Evolutionary conservation across 2,113 vertebrate species (phyloP).

Genomic region (Hippopotamus amphibius): DNA sequence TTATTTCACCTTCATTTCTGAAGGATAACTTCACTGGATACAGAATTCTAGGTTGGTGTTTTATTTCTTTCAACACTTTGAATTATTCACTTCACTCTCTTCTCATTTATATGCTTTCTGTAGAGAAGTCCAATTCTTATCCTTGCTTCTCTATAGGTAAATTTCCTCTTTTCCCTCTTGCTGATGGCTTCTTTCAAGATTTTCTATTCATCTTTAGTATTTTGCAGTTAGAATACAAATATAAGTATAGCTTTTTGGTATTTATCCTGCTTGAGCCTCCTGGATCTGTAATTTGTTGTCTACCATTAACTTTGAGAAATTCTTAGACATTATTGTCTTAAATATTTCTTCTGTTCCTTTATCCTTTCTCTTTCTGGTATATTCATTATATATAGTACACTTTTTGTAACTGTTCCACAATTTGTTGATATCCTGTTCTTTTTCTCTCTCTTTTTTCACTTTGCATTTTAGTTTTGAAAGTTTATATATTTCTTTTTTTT

Average conservation of each 20-base stretch:
- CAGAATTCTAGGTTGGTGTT: neutral
- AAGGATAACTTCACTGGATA: neutral
- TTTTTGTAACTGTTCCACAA: neutral
- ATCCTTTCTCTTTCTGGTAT: neutral
- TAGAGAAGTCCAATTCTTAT: neutral
- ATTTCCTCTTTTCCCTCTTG: neutral
- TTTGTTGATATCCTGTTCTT: neutral
- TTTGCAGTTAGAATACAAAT: neutral
- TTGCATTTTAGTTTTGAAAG: neutral
- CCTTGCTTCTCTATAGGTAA: neutral
- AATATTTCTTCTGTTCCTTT: neutral
- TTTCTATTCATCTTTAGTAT: neutral
- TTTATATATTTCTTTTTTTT: neutral
- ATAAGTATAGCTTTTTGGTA: neutral
- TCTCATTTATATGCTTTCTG: neutral
- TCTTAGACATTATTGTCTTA: neutral
- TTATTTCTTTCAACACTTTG: neutral
- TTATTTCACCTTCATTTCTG: neutral
- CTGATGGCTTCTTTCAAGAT: neutral
- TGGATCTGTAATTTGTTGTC: neutral
- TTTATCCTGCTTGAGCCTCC: neutral
- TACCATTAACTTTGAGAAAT: neutral
- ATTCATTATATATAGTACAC: neutral
- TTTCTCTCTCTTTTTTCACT: neutral
- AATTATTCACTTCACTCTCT: neutral